Evolutionary conservation across 2,797 vertebrate genomes (phyloP).

Genomic region (Prunella strophiata): DNA sequence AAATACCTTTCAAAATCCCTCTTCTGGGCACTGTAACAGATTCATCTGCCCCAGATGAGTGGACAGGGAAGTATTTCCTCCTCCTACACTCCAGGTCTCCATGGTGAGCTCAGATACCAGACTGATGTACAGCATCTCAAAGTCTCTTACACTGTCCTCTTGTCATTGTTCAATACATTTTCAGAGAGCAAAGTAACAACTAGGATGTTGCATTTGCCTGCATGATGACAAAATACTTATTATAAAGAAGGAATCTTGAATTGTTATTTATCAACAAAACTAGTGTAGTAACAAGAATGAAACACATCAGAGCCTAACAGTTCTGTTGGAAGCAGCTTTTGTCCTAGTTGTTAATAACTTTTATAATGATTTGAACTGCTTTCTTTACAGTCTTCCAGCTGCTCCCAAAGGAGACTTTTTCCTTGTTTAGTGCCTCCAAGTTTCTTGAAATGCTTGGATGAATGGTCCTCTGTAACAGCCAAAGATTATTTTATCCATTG

Average conservation of each 20-base stretch:
- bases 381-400: conserved; percentile 58
- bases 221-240: not conserved
- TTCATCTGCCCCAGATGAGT: not conserved
- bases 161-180: not conserved
- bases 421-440: conserved; percentile 38
- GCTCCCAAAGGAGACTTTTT: conserved; percentile 52
- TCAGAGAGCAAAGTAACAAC: conserved; percentile 24
- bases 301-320: conserved; percentile 11
- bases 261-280: not conserved
- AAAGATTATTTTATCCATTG: conserved; percentile 40
- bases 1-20: conserved; percentile 39
- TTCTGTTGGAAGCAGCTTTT: conserved; percentile 45
- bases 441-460: conserved; percentile 48
- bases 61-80: conserved; percentile 1
- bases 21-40: conserved; percentile 31
- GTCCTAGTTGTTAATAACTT: conserved; percentile 66
- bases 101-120: not conserved
- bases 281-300: not conserved
- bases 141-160: not conserved
- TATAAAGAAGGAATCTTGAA: conserved; percentile 25
- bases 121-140: not conserved
- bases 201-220: conserved; percentile 25
- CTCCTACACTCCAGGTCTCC: conserved; percentile 17
- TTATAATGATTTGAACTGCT: conserved; percentile 34
- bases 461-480: not conserved